Percentiles rank a stretch among this genome's conserved stretches.
Conservation (phyloP, 2,113 vertebrate species). For the Hemichromis elongatus region DNA sequence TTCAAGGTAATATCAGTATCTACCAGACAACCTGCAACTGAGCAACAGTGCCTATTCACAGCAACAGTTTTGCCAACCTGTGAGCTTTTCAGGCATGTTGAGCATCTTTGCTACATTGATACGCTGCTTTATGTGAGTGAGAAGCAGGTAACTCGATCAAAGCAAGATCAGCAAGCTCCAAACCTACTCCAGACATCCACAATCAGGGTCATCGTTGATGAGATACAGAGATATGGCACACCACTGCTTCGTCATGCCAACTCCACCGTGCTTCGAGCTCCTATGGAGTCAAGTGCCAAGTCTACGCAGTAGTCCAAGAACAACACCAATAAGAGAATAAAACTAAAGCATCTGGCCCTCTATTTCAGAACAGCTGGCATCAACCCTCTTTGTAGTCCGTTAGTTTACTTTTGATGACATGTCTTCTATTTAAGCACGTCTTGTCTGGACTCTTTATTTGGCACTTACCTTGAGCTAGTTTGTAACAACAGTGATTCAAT, state of each 20-base stretch:
- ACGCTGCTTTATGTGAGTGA: not conserved
- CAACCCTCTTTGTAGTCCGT: not conserved
- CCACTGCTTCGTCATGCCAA: not conserved
- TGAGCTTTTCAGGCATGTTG: not conserved
- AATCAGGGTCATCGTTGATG: not conserved
- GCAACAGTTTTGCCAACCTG: no score
- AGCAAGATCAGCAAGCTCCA: not conserved
- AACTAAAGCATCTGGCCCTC: not conserved
- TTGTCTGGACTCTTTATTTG: not conserved
- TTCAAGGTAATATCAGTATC: not conserved
- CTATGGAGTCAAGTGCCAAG: no score
- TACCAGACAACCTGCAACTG: not conserved
- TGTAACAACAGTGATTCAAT: rapidly evolving
- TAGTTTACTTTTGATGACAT: not conserved
- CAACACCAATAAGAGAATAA: not conserved
- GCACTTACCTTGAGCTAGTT: no score
- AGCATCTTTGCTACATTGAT: not conserved
- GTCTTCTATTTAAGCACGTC: not conserved
- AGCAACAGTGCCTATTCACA: not conserved
- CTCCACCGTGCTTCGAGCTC: not conserved
- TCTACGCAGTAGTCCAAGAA: not conserved
- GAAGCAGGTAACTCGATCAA: not conserved
- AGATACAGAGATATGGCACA: not conserved
- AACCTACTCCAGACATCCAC: not conserved
- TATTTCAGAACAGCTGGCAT: not conserved